Conservation (phyloP, 2,797 vertebrate species). For the Anabas testudineus region DNA sequence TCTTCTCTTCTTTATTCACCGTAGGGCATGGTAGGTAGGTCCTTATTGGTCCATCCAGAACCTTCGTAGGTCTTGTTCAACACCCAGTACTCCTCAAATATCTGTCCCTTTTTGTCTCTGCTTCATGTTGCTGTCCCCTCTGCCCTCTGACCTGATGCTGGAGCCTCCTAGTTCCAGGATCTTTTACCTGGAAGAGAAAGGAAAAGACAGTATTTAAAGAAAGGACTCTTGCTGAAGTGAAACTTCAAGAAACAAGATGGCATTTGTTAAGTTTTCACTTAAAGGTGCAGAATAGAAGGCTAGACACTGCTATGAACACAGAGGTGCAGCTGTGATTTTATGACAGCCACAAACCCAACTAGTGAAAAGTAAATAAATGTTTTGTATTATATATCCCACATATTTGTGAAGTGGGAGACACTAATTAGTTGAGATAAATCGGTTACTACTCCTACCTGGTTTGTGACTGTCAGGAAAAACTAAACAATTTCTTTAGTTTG, state of each 20-base stretch:
- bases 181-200: constrained; percentile 88
- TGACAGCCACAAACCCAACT: constrained; percentile 75
- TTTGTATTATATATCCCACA: no score
- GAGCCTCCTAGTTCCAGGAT: constrained; percentile 88
- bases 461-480: constrained; percentile 88
- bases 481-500: constrained; percentile 94
- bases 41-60: constrained; percentile 31
- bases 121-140: constrained; percentile 9
- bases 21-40: constrained; percentile 17
- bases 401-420: not conserved
- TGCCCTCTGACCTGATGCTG: not conserved
- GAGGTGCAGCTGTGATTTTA: not conserved
- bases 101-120: constrained; percentile 8
- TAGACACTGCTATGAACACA: not conserved
- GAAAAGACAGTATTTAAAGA: not conserved
- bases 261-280: no score
- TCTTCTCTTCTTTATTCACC: constrained; percentile 27
- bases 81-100: constrained; percentile 14
- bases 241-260: not conserved
- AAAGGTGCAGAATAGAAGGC: not conserved
- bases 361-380: constrained; percentile 1
- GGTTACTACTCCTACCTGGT: constrained; percentile 84
- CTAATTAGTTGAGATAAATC: constrained; percentile 25
- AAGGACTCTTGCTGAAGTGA: not conserved
- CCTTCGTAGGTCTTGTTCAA: constrained; percentile 15